Conservation (phyloP, 1,140 invertebrate genomes). For the Zeugodacus cucurbitae region DNA sequence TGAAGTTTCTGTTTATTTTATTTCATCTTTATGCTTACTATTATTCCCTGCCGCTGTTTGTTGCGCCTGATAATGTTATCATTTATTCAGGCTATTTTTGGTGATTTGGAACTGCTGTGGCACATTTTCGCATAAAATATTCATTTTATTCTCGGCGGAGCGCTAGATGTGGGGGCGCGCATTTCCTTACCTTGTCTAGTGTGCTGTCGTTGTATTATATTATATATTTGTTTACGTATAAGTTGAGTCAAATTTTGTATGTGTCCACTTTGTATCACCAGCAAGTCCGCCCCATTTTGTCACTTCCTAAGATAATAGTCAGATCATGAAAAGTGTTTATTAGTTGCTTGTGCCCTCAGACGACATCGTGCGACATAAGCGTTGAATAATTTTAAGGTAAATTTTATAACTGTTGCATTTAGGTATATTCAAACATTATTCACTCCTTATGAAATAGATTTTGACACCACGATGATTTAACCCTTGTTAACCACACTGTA, state of each 20-base stretch:
- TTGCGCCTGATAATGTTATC: not conserved
- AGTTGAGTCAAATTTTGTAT: no score
- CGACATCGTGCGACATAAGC: no score
- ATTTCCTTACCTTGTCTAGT: not conserved
- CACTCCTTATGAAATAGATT: not conserved
- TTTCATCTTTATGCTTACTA: not conserved
- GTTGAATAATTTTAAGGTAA: no score
- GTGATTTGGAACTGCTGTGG: not conserved
- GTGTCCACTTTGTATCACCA: not conserved
- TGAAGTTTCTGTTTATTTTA: not conserved
- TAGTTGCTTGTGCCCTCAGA: no score
- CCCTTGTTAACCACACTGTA: no score
- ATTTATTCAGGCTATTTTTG: not conserved
- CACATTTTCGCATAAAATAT: not conserved
- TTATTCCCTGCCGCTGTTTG: not conserved
- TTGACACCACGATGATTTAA: not conserved
- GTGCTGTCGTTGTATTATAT: not conserved
- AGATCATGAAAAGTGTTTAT: no score
- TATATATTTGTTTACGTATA: no score
- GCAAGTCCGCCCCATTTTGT: not conserved
- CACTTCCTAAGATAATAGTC: no score
- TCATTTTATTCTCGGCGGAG: not conserved
- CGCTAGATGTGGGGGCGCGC: no score
- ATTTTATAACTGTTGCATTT: no score
- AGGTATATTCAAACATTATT: no score